Evolutionary conservation across 2,888 invertebrate species (phyloP), one percentile per base, ranked within the genome.

Genomic region (Galeopsomyia nigrocyanea): DNA sequence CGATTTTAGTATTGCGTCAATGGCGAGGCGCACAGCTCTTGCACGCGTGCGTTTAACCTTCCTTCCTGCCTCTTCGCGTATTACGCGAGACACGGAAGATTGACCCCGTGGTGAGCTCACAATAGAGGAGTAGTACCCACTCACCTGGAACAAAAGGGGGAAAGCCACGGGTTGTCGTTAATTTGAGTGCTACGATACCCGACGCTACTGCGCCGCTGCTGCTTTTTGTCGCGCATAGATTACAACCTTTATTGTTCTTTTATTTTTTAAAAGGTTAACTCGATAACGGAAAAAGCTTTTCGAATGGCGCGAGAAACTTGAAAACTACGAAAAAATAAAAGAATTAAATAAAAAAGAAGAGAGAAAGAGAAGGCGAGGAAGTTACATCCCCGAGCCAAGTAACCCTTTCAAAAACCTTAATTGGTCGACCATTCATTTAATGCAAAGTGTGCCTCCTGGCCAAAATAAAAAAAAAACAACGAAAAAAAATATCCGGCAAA

Each of bases 91-190:
- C 1, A n/a, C 5, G 50, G 14, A 22, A 66, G 39, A 62, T 61
- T 61, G 61, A 47, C 46, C 39, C 50, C 55, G 21, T 2, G 39
- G 14, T 6, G 50, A n/a, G 3, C n/a, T n/a, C n/a, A 56, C 57
- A 69, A 57, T 69, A 0, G 17, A 5, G 3, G 22, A 55, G 19
- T 26, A 47, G 22, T n/a, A n/a, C n/a, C 39, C 31, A 60, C 68
- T 75, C 62, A 73, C 73, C 75, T 65, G 63, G 46, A 69, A 76
- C 71, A 76, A 76, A 72, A n/a, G n/a, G n/a, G n/a, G 53, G 71
- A 64, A 47, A 55, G 66, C 21, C 57, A 26, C 49, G 50, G 21
- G 21, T 13, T 50, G 49, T 53, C 49, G 57, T 64, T 17, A 61
- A 65, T 47, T 55, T 39, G 39, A 39, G 39, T 39, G 13, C 39